Conservation (phyloP, 2,888 invertebrate genomes). For the Pediacus dermestoides region DNA sequence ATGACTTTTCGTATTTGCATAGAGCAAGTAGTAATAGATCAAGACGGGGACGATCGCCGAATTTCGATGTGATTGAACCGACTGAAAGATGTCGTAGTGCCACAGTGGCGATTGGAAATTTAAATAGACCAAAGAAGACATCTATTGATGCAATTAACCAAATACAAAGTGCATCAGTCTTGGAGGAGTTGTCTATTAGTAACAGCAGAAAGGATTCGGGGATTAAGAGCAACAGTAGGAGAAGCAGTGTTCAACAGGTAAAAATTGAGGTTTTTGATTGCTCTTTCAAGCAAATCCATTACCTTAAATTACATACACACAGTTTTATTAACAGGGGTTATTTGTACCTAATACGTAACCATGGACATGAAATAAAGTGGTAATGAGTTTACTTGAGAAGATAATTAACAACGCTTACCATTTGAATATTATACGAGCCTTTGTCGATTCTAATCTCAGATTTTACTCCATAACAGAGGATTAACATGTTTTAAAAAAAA, state of each 20-base stretch:
- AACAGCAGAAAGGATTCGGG: conserved; percentile 87
- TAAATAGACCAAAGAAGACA: conserved; percentile 50
- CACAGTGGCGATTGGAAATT: conserved; percentile 41
- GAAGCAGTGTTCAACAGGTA: conserved; percentile 85
- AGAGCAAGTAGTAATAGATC: conserved; percentile 50
- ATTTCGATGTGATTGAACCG: conserved; percentile 39
- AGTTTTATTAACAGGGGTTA: too few relatives aligned
- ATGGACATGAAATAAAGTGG: too few relatives aligned
- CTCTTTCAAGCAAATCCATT: too few relatives aligned
- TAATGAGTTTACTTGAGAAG: too few relatives aligned
- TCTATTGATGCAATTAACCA: conserved; percentile 47
- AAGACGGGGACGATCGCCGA: conserved; percentile 51
- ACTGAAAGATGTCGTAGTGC: conserved; percentile 41
- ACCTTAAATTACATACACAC: too few relatives aligned
- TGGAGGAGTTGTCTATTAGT: conserved; percentile 68
- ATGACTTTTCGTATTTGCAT: conserved; percentile 45
- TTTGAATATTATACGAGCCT: too few relatives aligned
- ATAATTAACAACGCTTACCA: too few relatives aligned
- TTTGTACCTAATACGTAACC: too few relatives aligned
- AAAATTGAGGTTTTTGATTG: too few relatives aligned
- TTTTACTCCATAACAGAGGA: too few relatives aligned
- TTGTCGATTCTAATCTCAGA: too few relatives aligned
- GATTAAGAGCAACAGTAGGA: conserved; percentile 77
- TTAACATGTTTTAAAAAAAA: too few relatives aligned
- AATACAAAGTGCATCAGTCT: conserved; percentile 38